Evolutionary conservation across 2,797 vertebrate species (phyloP), one percentile per base, ranked within the genome.

Genomic region (Fistularia commersonii): DNA sequence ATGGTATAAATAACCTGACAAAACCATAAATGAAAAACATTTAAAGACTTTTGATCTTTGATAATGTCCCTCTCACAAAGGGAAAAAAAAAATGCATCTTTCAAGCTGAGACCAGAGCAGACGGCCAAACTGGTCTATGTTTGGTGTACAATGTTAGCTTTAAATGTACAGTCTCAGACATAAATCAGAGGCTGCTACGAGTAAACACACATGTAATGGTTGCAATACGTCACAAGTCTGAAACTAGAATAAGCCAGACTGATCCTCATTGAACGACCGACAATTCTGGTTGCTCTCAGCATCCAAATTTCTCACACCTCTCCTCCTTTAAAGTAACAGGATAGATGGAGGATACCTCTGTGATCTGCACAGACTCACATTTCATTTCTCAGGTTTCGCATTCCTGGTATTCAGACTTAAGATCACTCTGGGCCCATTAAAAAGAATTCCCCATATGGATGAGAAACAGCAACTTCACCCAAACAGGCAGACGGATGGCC

Each of bases 351-450:
- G 76, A 82, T 69, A 74, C 65, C 71, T 77, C 72, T 84, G 63
- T 71, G 70, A 83, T 74, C 56, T 51, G 57, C 68, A 80, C 79
- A 83, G 75, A 79, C 77, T 79, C 77, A 77, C 73, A 79, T 76
- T 83, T 78, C 72, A 77, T 81, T 70, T 80, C 66, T 72, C 72
- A 85, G 80, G 76, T 79, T 79, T 84, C 69, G 83, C 85, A 87
- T 87, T 87, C 85, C 79, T 80, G 66, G 62, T 66, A 89, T 88
- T 86, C 85, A 61, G 35, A 52, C 60, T 76, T 70, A 74, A 85
- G 77, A 85, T 83, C 81, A 85, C 72, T 79, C 74, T 60, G 65
- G 72, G 63, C 70, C 72, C 74, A 72, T 83, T 82, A 79, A 81
- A 85, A 83, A 79, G 75, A 71, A 72, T 85, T 77, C 68, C 69